phyloP scores from a whole-genome alignment of 1,140 invertebrate genomes.

The Bombus superbus region DNA sequence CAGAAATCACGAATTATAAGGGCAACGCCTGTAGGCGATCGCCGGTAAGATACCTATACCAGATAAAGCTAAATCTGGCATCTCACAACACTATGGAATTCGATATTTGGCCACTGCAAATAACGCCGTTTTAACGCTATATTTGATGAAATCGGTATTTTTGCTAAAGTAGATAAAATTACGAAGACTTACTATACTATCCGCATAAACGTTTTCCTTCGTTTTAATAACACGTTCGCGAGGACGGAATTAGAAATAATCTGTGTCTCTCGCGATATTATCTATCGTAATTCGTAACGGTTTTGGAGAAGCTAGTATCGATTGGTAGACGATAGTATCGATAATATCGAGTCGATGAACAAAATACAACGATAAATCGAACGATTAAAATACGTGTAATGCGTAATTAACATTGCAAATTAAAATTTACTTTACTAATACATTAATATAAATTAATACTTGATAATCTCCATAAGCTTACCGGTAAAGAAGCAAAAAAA shows the following conservation, averaged over 20 bases:
- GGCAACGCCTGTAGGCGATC: conserved; percentile 6
- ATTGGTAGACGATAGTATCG: not conserved
- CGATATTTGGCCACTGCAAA: conserved; percentile 3
- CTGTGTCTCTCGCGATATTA: too few species aligned
- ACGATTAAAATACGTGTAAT: not conserved
- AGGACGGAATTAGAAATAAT: too few species aligned
- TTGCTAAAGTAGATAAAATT: not conserved
- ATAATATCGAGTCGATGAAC: not conserved
- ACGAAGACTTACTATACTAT: not conserved
- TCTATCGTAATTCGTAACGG: not conserved
- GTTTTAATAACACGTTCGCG: not conserved
- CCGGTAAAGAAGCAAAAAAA: not conserved
- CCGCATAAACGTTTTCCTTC: not conserved
- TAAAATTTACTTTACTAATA: too few species aligned
- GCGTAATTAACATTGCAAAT: too few species aligned
- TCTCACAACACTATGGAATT: conserved; percentile 3
- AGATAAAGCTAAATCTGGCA: conserved; percentile 21
- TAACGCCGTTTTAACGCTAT: not conserved
- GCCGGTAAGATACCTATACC: conserved; percentile 20
- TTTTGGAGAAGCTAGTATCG: not conserved
- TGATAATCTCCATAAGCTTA: not conserved
- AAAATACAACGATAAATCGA: not conserved
- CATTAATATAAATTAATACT: not conserved
- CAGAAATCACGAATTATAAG: conserved; percentile 4
- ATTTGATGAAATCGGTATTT: conserved; percentile 13